A percentile compares a stretch with the other conserved stretches of the same genome.
These are phyloP conservation scores for Nycticryphes semicollaris DNA, from an alignment of 2,113 vertebrate species.

Conservation along the genomic window DNA sequence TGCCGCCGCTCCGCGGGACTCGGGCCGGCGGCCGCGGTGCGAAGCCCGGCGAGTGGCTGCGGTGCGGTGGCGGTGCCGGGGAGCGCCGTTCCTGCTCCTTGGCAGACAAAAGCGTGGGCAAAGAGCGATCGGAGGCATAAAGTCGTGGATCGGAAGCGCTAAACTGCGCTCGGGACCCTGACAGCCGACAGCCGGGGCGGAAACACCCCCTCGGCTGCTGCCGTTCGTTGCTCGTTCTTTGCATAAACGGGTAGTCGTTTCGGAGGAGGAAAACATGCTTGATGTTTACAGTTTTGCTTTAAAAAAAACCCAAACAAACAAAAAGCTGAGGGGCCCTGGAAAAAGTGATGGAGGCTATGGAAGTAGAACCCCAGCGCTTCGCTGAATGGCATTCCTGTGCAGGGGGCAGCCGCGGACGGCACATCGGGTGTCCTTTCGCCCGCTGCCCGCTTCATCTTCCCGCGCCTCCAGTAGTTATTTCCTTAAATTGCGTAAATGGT, in stretches of 20 bases:
- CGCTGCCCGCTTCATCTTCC: neutral
- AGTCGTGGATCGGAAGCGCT: constrained; percentile 73
- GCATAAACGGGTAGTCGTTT: constrained; percentile 59
- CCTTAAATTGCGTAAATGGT: neutral
- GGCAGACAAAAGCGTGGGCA: constrained; percentile 79
- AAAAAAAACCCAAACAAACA: neutral
- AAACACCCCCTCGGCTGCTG: constrained; percentile 68
- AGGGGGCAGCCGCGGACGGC: neutral
- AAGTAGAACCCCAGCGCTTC: neutral
- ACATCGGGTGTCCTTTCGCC: neutral
- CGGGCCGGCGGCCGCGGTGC: neutral
- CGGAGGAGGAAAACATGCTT: neutral
- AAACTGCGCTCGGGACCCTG: constrained; percentile 75
- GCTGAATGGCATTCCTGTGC: neutral
- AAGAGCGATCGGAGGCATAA: constrained; percentile 61
- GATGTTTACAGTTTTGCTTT: neutral
- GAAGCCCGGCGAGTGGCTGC: neutral
- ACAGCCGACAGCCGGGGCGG: constrained; percentile 62
- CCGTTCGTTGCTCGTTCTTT: constrained; percentile 64
- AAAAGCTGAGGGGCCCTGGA: neutral
- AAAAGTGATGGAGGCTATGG: neutral
- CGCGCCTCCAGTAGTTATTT: neutral
- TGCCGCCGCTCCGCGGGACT: neutral
- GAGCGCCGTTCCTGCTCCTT: constrained; percentile 40
- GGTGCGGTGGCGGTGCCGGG: neutral